Base-by-base conservation (phyloP, 2,888 invertebrate species). In the Balanococcus diminutus region DNA sequence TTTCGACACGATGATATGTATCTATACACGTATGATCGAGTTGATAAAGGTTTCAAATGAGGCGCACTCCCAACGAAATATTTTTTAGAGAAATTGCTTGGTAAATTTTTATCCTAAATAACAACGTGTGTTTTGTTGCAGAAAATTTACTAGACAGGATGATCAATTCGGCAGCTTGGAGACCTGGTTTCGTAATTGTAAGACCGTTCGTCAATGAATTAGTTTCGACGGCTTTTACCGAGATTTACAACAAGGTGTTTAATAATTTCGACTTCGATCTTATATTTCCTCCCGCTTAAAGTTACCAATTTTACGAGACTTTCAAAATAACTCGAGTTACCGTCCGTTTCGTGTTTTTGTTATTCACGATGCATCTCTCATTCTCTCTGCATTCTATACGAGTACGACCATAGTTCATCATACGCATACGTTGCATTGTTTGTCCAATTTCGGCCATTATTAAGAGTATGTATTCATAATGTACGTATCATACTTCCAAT, bases 151-250 rank as follows among this genome's bases (percentile, higher is more conserved):
- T 95, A 79, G 95, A 95, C 89, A 92, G 93, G 81, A 91, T 96
- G 56, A 96, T 96, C 89, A 96, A 96, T 90, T 87, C 87, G 14
- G 92, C 92, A 19, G 92, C 94, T 36, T 96, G 96, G 96, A 94
- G 94, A 88, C 93, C 95, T 0, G 95, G 95, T 39, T 94, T 96
- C 89, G 93, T 94, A 0, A 91, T 96, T 61, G 92, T 95, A 84
- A 91, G 93, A 87, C 95, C 95, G 0, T 90, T 96, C 82, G 95
- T 96, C 89, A 95, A 96, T 90, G 96, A 96, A 89, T 91, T 96
- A 87, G 95, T 96, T 87, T 94, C 95, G 89, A 94, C 93, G 0
- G 96, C 95, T 6, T 96, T 96, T 90, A 95, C 96, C 0, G 94
- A 95, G 87, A 95, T 96, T 88, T 95, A 95, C 90, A 95, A 93